Evolutionary conservation across 2,797 vertebrate species (phyloP), one percentile per base, ranked within the genome.

Genomic region (Rhinichthys osculus): DNA sequence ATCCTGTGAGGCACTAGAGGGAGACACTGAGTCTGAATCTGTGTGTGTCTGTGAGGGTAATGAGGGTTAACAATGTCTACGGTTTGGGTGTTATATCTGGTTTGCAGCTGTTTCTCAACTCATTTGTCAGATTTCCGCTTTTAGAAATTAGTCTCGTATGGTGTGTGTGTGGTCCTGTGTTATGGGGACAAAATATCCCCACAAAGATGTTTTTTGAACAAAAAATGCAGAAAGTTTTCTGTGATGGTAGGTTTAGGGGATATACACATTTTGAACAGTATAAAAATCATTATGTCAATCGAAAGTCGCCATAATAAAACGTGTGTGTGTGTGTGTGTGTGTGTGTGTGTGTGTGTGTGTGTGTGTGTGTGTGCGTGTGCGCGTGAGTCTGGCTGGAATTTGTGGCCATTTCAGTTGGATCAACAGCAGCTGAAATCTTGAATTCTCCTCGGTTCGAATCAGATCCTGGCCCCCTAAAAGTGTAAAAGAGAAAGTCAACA

Each of bases 401-500:
- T 17, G 14, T 6, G 50, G 14, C 47, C 87, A 93, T 93, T 95
- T 92, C 89, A 92, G 91, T 94, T 93, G 92, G 94, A 95, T 95
- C 93, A 93, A 93, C 93, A 93, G 89, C 92, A 93, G 93, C 92
- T 94, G 92, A 95, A 91, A 90, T 89, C 89, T 92, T 91, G 91
- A 91, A 92, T 95, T 93, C 94, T 94, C 93, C 90, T 93, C 52
- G 90, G 83, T 91, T 94, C 93, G 94, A 95, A 94, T 94, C 93
- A 93, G 94, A 95, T 93, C 94, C 54, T 86, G 89, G 92, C 92
- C 90, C 83, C 69, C 92, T 85, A 91, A 91, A 91, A 90, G 90
- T 88, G 93, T 91, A 94, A 94, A 92, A 93, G 94, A 94, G 95
- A 94, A 92, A 95, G 94, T 93, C 90, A 93, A 89, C 90, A 89